Base-by-base conservation (phyloP, 2,888 invertebrate genomes). In the Parapristionchus giblindavisi region DNA sequence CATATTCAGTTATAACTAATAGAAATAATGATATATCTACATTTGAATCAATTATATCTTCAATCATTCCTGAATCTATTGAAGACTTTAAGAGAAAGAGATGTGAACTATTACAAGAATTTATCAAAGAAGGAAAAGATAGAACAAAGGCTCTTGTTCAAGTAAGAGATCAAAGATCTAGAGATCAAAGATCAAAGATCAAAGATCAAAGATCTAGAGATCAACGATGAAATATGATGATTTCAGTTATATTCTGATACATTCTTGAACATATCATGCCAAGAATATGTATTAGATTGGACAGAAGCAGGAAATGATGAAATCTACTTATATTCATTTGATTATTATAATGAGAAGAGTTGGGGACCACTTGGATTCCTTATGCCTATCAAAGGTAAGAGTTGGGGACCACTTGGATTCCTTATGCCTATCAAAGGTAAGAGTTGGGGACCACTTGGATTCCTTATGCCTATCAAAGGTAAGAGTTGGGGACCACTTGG, bases 181-280 rank as follows among this genome's bases (percentile, higher is more conserved):
- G 14, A 17, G 6, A 6, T 54, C 56, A 54, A 24, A 6, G 6
- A 54, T 54, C n/a, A 54, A 24, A 6, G 6, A 54, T 54, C n/a
- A n/a, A n/a, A n/a, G n/a, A n/a, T n/a, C n/a, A n/a, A n/a, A n/a
- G n/a, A n/a, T n/a, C n/a, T n/a, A n/a, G n/a, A n/a, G n/a, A n/a
- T 14, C 56, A 24, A 6, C 56, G 6, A 14, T 8, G 43, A 43
- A 43, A 43, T 43, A 14, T 8, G 11, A 14, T 17, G 5, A 29
- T 40, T 63, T 38, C 63, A 63, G 63, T 14, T 63, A 24, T 63
- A n/a, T 27, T 63, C 63, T 11, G 63, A 63, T 40, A 11, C 40
- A 17, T 63, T 63, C 63, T 43, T 63, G 24, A 63, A 63, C 27
- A 38, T 63, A 14, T 63, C 40, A 11, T 63, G 63, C 27, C 63